Evolutionary conservation across 2,113 vertebrate species (phyloP).

Genomic region (Prietella phreatophila): DNA sequence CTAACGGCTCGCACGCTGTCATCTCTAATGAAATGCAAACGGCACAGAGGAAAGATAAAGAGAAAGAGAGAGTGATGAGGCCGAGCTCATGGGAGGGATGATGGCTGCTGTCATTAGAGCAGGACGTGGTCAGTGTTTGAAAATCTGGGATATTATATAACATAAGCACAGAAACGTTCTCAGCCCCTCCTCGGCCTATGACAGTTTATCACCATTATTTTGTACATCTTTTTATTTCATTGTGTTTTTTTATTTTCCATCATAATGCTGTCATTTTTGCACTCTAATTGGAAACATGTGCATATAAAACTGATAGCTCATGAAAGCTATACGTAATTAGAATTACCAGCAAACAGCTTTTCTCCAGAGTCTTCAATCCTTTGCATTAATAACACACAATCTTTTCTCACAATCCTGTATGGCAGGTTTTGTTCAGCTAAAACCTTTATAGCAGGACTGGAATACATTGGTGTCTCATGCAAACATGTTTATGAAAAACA

Average conservation of each 20-base stretch:
- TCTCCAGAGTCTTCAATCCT: neutral
- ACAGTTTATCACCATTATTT: neutral
- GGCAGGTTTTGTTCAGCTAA: neutral
- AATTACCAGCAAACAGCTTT: neutral
- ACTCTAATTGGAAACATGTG: neutral
- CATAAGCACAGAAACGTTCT: neutral
- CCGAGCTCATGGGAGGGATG: slow-evolving; percentile 33
- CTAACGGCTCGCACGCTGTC: slow-evolving; percentile 34
- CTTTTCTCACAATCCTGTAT: neutral
- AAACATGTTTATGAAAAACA: neutral
- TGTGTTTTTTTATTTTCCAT: neutral
- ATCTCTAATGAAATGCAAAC: slow-evolving; percentile 46
- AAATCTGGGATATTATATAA: neutral
- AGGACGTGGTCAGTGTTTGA: slow-evolving; percentile 11
- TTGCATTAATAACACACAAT: neutral
- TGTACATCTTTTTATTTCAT: neutral
- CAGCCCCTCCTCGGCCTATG: too few relatives aligned
- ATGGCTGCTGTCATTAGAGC: slow-evolving; percentile 45
- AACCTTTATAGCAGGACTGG: neutral
- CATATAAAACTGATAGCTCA: neutral
- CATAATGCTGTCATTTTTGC: neutral
- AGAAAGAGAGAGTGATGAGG: slow-evolving; percentile 20
- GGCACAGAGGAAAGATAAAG: slow-evolving; percentile 31
- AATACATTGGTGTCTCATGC: neutral
- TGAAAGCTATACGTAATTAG: neutral